These are phyloP conservation scores for Cydia pomonella DNA, from an alignment of 1,140 invertebrate genomes.

Conservation along the genomic window DNA sequence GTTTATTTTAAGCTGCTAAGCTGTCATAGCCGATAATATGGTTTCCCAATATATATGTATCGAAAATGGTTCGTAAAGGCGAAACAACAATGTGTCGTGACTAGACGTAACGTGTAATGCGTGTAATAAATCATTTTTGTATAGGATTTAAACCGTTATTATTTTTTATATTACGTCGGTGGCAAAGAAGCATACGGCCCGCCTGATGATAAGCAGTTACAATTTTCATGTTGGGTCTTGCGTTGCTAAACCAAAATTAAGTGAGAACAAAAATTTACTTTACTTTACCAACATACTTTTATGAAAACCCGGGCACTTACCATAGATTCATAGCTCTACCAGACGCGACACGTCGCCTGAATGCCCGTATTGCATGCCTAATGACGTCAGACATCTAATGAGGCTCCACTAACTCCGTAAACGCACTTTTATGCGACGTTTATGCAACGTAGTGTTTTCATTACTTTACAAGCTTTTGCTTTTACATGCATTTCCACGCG, in stretches of 20 bases:
- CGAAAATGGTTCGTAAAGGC: no score
- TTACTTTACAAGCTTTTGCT: neutral
- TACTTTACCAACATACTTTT: neutral
- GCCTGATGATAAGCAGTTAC: no score
- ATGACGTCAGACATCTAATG: constrained; percentile 30
- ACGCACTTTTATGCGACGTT: constrained; percentile 24
- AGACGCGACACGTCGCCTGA: constrained; percentile 23
- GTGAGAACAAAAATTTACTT: neutral
- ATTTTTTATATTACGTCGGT: no score
- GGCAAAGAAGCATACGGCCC: no score
- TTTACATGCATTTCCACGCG: neutral
- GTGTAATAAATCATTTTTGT: neutral
- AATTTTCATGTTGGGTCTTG: neutral
- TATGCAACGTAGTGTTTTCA: neutral
- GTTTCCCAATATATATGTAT: no score
- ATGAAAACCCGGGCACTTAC: neutral
- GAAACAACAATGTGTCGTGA: no score
- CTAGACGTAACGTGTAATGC: no score
- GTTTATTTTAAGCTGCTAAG: no score
- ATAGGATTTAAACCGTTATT: neutral
- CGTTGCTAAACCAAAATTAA: neutral
- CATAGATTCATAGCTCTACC: constrained; percentile 1
- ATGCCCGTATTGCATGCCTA: constrained; percentile 17
- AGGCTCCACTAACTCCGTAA: constrained; percentile 16
- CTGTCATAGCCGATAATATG: neutral